Conservation (phyloP, 1,140 invertebrate genomes). For the Bombus consobrinus region DNA sequence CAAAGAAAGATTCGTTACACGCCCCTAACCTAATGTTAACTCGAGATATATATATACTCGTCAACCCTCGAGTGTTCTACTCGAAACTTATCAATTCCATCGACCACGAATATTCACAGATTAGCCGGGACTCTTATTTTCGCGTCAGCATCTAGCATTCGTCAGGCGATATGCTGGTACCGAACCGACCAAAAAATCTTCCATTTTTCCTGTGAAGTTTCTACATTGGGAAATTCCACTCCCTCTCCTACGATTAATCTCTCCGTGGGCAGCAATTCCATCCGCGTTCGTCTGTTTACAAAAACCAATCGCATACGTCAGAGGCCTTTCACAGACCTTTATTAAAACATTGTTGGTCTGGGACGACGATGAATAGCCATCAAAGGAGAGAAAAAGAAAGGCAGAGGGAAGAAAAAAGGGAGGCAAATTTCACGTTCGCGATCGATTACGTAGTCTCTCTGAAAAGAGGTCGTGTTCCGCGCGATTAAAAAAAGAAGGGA, state of each 20-base stretch:
- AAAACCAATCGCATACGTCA: slow-evolving; percentile 5
- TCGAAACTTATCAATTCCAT: background rate
- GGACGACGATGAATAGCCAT: background rate
- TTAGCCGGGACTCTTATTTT: background rate
- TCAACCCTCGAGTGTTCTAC: background rate
- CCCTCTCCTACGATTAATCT: background rate
- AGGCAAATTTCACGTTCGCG: background rate
- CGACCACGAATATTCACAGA: background rate
- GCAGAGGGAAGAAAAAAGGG: background rate
- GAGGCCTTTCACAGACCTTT: background rate
- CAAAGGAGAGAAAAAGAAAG: background rate
- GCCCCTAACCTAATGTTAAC: too few relatives aligned
- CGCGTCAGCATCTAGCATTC: background rate
- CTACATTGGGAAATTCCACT: background rate
- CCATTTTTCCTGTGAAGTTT: background rate
- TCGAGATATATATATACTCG: background rate
- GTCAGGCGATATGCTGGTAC: too few relatives aligned
- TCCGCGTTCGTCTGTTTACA: slow-evolving; percentile 2
- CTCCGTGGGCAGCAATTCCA: background rate
- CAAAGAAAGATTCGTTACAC: too few relatives aligned
- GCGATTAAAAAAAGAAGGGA: background rate
- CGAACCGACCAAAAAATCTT: background rate
- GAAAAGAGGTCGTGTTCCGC: background rate
- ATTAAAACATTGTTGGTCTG: background rate
- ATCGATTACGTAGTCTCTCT: background rate